Conservation (phyloP, 2,888 invertebrate species). For the Lithophane ornitopus region DNA sequence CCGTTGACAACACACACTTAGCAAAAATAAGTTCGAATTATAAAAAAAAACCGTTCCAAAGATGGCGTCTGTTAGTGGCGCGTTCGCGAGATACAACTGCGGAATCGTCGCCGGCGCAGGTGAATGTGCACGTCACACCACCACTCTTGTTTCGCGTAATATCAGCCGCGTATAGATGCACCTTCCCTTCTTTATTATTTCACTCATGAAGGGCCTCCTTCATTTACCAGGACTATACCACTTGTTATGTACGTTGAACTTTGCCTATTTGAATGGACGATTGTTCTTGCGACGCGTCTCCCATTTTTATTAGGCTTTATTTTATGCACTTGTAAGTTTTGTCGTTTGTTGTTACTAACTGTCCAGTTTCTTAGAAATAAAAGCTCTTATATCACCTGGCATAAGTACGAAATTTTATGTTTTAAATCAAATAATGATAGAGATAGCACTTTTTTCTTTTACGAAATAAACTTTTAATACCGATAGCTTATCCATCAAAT, state of each 20-base stretch:
- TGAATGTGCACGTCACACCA: slow-evolving; percentile 85
- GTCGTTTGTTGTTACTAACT: slow-evolving; percentile 46
- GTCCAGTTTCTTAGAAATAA: slow-evolving; percentile 25
- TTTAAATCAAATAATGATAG: background rate
- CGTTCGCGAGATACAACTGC: slow-evolving; percentile 83
- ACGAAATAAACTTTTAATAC: background rate
- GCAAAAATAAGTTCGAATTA: slow-evolving; percentile 68
- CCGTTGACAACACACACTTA: slow-evolving; percentile 80
- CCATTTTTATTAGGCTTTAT: slow-evolving; percentile 78
- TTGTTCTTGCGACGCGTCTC: slow-evolving; percentile 78
- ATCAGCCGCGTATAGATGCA: slow-evolving; percentile 76
- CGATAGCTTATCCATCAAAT: slow-evolving; percentile 26
- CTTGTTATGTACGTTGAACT: slow-evolving; percentile 87
- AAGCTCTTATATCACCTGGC: slow-evolving; percentile 5
- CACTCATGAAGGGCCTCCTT: slow-evolving; percentile 73
- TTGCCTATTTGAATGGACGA: slow-evolving; percentile 82
- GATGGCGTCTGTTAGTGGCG: slow-evolving; percentile 71
- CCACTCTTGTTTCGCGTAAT: slow-evolving; percentile 86
- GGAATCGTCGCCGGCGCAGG: slow-evolving; percentile 83
- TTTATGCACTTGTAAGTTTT: slow-evolving; percentile 61
- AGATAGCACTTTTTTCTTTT: background rate
- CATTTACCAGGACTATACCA: slow-evolving; percentile 80
- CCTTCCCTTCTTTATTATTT: slow-evolving; percentile 71
- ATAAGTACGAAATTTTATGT: background rate
- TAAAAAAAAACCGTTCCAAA: slow-evolving; percentile 69